Evolutionary conservation across 2,113 vertebrate genomes (phyloP).

Genomic region (Cyprinodon variegatus): DNA sequence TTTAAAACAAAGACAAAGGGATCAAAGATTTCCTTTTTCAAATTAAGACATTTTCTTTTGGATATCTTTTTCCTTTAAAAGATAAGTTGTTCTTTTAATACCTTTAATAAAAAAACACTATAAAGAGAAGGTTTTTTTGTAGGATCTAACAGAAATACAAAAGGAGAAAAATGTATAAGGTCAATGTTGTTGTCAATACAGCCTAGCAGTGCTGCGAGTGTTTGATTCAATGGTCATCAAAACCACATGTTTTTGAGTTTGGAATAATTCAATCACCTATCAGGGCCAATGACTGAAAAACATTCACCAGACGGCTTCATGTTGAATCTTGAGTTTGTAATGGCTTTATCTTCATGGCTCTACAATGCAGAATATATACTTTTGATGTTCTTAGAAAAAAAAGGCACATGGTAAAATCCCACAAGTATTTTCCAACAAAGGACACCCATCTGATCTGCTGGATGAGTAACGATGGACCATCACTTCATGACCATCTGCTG

Average conservation of each 20-base stretch:
- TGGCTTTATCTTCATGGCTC: neutral
- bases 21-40: no score
- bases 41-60: no score
- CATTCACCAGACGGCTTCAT: neutral
- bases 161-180: no score
- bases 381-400: conserved; percentile 7
- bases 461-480: conserved; percentile 59
- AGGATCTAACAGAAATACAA: neutral
- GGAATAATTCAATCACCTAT: neutral
- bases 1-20: no score
- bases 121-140: no score
- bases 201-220: neutral
- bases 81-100: no score
- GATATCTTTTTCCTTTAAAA: no score
- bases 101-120: no score
- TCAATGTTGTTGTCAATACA: neutral
- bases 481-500: conserved; percentile 63
- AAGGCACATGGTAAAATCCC: conserved; percentile 10
- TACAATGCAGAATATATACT: neutral
- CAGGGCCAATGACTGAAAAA: neutral
- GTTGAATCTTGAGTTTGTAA: neutral
- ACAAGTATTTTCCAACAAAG: conserved; percentile 11
- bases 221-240: neutral
- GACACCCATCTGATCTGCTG: conserved; percentile 34
- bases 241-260: neutral